Percentiles rank a stretch among this genome's conserved stretches.
phyloP scores from a whole-genome alignment of 2,797 vertebrate genomes.

The Graptemys geographica region DNA sequence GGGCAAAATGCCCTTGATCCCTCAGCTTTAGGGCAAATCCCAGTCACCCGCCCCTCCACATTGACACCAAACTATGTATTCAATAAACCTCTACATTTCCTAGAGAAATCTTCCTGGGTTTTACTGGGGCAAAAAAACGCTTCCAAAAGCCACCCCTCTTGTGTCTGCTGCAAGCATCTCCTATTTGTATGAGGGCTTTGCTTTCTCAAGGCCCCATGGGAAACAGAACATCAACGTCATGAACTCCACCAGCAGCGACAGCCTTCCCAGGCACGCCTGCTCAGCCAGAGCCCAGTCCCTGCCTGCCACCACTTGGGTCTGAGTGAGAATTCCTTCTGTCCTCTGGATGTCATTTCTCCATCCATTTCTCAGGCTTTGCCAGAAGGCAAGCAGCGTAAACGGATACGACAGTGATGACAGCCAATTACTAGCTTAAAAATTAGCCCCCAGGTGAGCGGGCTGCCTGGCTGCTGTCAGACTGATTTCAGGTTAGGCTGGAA shows the following conservation, averaged over 20 bases:
- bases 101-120: not conserved
- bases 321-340: not conserved
- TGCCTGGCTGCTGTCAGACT: slow-evolving; percentile 48
- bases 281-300: not conserved
- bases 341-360: not conserved
- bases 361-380: not conserved
- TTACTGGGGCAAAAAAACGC: not conserved
- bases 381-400: not conserved
- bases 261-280: rapidly evolving
- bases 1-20: not conserved
- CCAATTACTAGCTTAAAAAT: slow-evolving; percentile 56
- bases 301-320: not conserved
- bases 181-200: not conserved
- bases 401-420: slow-evolving; percentile 39
- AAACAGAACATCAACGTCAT: not conserved
- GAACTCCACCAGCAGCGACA: not conserved
- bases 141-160: not conserved
- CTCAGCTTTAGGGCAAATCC: not conserved
- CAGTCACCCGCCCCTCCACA: not conserved
- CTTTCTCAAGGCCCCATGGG: not conserved
- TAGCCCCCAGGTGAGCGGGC: slow-evolving; percentile 19
- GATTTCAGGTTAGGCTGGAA: slow-evolving; percentile 53
- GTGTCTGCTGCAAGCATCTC: not conserved
- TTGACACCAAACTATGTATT: not conserved
- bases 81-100: not conserved